Evolutionary conservation across 2,888 invertebrate species (phyloP).

Genomic region (Zeuzera pyrina): DNA sequence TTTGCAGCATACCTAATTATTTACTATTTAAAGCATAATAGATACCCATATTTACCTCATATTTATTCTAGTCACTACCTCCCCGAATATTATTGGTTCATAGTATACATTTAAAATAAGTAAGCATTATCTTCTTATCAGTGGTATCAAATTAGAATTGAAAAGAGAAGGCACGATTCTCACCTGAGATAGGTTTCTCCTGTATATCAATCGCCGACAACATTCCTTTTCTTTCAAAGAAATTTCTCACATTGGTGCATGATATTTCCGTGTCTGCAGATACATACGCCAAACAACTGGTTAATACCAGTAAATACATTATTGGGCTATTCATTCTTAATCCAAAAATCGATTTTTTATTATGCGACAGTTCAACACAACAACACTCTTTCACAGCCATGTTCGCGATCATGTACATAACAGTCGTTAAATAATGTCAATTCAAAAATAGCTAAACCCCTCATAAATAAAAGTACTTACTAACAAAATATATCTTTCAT

Average conservation of each 20-base stretch:
- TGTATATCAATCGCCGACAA: slow-evolving; percentile 59
- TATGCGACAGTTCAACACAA: slow-evolving; percentile 63
- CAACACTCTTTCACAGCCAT: slow-evolving; percentile 69
- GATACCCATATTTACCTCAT: too few relatives aligned
- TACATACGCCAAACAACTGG: slow-evolving; percentile 43
- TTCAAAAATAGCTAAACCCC: slow-evolving; percentile 30
- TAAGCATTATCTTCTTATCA: too few relatives aligned
- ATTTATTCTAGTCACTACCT: too few relatives aligned
- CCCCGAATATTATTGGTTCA: too few relatives aligned
- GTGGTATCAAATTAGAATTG: slow-evolving; percentile 36
- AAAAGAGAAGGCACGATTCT: slow-evolving; percentile 37
- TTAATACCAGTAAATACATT: slow-evolving; percentile 56
- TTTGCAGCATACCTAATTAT: too few relatives aligned
- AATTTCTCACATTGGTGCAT: slow-evolving; percentile 66
- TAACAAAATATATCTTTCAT: slow-evolving; percentile 19
- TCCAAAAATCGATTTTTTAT: slow-evolving; percentile 70
- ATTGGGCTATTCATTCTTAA: slow-evolving; percentile 61
- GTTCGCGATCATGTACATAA: slow-evolving; percentile 30
- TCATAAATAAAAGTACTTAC: slow-evolving; percentile 37
- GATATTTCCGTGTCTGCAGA: slow-evolving; percentile 50
- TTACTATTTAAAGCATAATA: too few relatives aligned
- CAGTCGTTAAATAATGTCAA: slow-evolving; percentile 24
- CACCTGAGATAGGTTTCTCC: slow-evolving; percentile 68
- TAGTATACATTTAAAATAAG: too few relatives aligned
- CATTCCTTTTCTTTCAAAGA: slow-evolving; percentile 67